phyloP scores from a whole-genome alignment of 2,888 invertebrate species.

The Coremacera marginata region DNA sequence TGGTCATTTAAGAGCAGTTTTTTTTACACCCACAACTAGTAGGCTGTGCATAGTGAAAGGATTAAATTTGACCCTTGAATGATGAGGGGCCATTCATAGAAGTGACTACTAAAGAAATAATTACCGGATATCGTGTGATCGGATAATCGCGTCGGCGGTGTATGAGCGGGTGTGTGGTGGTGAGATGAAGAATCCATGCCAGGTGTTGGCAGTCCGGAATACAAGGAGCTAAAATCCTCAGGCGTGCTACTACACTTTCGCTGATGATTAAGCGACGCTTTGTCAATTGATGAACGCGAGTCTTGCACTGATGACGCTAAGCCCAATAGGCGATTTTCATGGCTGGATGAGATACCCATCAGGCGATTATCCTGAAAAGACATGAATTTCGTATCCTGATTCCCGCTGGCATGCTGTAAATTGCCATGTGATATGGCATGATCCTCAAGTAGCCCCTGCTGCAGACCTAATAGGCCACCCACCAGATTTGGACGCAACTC shows the following conservation, averaged over 20 bases:
- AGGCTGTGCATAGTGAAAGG: slow-evolving; percentile 41
- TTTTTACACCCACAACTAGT: background rate
- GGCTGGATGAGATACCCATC: slow-evolving; percentile 67
- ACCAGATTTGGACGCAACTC: slow-evolving; percentile 86
- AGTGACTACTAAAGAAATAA: slow-evolving; percentile 45
- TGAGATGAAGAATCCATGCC: slow-evolving; percentile 72
- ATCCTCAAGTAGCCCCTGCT: slow-evolving; percentile 83
- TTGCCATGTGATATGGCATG: slow-evolving; percentile 72
- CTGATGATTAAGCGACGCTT: slow-evolving; percentile 71
- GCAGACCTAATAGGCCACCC: slow-evolving; percentile 82
- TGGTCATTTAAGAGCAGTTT: slow-evolving; percentile 26
- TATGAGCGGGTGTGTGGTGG: slow-evolving; percentile 78
- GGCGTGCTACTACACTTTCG: slow-evolving; percentile 87
- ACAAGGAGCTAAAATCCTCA: slow-evolving; percentile 90
- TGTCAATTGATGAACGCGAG: slow-evolving; percentile 72
- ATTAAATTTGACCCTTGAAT: slow-evolving; percentile 48
- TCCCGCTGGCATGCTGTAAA: slow-evolving; percentile 68
- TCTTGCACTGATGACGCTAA: slow-evolving; percentile 71
- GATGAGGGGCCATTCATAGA: background rate
- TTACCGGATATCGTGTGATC: slow-evolving; percentile 75
- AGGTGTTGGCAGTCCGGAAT: slow-evolving; percentile 74
- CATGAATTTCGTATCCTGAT: slow-evolving; percentile 70
- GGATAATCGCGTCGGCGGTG: slow-evolving; percentile 75
- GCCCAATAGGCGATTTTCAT: slow-evolving; percentile 68
- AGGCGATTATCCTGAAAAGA: slow-evolving; percentile 70